Evolutionary conservation across 2,113 vertebrate genomes (phyloP).

Genomic region (Triplophysa dalaica): DNA sequence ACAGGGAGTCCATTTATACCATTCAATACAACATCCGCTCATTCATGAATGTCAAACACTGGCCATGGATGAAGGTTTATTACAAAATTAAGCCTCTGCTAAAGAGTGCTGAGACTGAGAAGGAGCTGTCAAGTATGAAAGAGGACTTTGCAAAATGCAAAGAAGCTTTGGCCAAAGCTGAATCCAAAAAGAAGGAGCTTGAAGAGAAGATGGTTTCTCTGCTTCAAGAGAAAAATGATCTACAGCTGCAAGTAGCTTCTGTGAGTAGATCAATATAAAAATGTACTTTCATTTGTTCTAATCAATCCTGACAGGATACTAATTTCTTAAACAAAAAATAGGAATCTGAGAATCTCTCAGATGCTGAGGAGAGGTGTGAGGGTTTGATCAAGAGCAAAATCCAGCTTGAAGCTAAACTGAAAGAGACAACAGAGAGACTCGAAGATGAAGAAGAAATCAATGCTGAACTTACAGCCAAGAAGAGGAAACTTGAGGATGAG

Average conservation of each 20-base stretch:
- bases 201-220: not conserved
- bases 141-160: slow-evolving; percentile 33
- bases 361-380: not conserved
- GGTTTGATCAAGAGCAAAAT: slow-evolving; percentile 6
- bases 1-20: slow-evolving; percentile 26
- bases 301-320: too few species aligned
- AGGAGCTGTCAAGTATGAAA: slow-evolving; percentile 30
- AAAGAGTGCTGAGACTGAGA: slow-evolving; percentile 35
- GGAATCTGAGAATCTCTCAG: slow-evolving; percentile 61
- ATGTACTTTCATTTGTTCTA: too few species aligned
- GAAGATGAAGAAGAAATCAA: slow-evolving; percentile 1
- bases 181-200: slow-evolving; percentile 27
- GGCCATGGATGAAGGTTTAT: slow-evolving; percentile 52
- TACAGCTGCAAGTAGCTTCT: not conserved
- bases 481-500: not conserved
- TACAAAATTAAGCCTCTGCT: slow-evolving; percentile 29
- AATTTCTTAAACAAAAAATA: slow-evolving; percentile 17
- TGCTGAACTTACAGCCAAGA: slow-evolving; percentile 74
- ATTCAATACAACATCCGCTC: slow-evolving; percentile 30
- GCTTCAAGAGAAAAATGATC: not conserved
- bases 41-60: slow-evolving; percentile 27
- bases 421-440: not conserved
- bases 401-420: not conserved
- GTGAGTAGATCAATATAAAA: not conserved
- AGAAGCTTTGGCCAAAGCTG: slow-evolving; percentile 25